Conservation (phyloP, 2,888 invertebrate species). For the Ennomos erosarius region DNA sequence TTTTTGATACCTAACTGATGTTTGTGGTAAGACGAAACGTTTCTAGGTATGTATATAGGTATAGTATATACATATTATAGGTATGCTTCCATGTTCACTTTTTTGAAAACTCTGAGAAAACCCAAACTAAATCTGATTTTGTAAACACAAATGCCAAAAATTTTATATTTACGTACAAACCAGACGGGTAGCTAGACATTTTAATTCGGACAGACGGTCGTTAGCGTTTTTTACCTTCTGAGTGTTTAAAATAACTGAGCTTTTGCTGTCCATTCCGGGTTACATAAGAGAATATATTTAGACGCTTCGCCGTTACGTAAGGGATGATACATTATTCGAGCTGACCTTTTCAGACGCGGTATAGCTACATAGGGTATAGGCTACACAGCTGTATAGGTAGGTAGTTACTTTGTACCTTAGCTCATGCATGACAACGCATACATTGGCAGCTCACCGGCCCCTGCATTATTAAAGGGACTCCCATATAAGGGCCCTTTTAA, state of each 20-base stretch:
- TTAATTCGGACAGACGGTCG: slow-evolving; percentile 3
- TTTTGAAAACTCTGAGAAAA: too few species aligned
- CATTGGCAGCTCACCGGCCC: slow-evolving; percentile 42
- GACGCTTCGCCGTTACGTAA: slow-evolving; percentile 36
- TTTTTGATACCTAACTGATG: too few species aligned
- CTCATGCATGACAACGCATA: slow-evolving; percentile 69
- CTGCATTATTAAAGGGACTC: slow-evolving; percentile 69
- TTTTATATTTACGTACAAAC: neutral
- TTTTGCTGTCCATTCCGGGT: slow-evolving; percentile 23
- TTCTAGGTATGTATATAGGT: too few species aligned
- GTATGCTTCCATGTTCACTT: too few species aligned
- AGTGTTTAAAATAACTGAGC: slow-evolving; percentile 28
- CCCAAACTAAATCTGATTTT: too few species aligned
- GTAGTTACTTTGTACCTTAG: slow-evolving; percentile 39
- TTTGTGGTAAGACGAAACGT: too few species aligned
- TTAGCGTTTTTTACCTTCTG: slow-evolving; percentile 12
- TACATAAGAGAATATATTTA: slow-evolving; percentile 39
- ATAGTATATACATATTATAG: too few species aligned
- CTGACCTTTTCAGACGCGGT: slow-evolving; percentile 58
- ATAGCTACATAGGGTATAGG: slow-evolving; percentile 20
- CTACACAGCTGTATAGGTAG: slow-evolving; percentile 20
- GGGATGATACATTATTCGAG: slow-evolving; percentile 47
- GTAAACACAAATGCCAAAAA: neutral
- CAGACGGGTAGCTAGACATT: slow-evolving; percentile 1
- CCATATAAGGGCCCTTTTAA: slow-evolving; percentile 57